Evolutionary conservation across 2,113 vertebrate species (phyloP), one percentile per base, ranked within the genome.

Genomic region (Rhea pennata): DNA sequence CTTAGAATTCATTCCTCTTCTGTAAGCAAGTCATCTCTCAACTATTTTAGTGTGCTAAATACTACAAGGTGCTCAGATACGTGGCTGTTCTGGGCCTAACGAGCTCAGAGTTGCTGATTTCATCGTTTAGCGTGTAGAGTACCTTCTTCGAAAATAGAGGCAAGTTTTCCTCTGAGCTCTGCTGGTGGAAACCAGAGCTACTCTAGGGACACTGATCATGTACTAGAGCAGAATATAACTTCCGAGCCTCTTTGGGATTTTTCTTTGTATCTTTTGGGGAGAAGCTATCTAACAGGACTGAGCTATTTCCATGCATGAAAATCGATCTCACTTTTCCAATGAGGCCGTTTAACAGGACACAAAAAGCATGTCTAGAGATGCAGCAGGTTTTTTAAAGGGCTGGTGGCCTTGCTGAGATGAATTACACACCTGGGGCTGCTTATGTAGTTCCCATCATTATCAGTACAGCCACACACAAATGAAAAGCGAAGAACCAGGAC

Each of bases 121-220:
- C 15, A 42, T 88, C 2, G 2, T 50, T 42, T 19, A 13, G 33
- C 15, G 13, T 14, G 51, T 6, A 82, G 31, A 51, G 12, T 4
- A 36, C 4, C 39, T 48, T 19, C 19, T 64, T 20, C 58, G 64
- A 64, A 80, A 36, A 39, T 9, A 54, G 39, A 84, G 7, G 9
- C 5, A 84, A 88, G 21, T 13, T n/a, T 48, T 76, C 10, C 3
- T 85, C 31, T 4, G 5, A 84, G 66, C 17, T 65, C 42, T 19
- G 0, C 0, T 0, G 4, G 10, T 39, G 10, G 29, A 89, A 93
- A 72, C 2, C 19, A 82, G 16, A 80, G 58, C 9, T 80, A 17
- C 26, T 56, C 59, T 42, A 12, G 2, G n/a, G 67, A 66, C 4
- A 2, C 15, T 9, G 62, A 23, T 0, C 3, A 14, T 8, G 20